Base-by-base conservation (phyloP, 2,113 vertebrate species). In the Halcyon malimbica region DNA sequence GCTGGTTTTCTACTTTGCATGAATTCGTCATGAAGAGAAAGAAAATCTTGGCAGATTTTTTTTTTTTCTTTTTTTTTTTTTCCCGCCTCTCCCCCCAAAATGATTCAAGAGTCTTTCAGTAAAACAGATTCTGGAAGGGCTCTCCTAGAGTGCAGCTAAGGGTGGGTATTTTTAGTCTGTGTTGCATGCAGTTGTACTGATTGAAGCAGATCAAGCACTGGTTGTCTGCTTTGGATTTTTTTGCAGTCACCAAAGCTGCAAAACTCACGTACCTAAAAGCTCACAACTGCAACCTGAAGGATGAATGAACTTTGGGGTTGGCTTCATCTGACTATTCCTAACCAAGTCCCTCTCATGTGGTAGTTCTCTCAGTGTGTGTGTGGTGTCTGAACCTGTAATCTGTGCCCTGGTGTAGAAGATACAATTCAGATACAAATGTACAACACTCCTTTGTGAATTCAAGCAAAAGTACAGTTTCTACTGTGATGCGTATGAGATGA, bases 31-130 rank as follows among this genome's bases (percentile, higher is more conserved):
- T 7, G 37, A 86, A 75, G 33, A 89, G 80, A 83, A 67, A 20
- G 3, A 67, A 88, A 77, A 81, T 67, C 10, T 62, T 77, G 44
- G 37, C 4, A 3, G 31, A 9, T 57, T n/a, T 62, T 62, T 25
- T 64, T 64, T 64, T 39, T n/a, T 8, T 10, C 11, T 19, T 33
- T 21, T 62, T 62, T 37, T 64, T 64, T 64, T 39, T n/a, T 13
- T 10, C 11, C 16, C 12, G 16, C 16, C n/a, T 13, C 57, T 6
- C 3, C 3, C 6, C 16, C 10, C 1, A 0, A 5, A 37, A 67
- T 5, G 37, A 67, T 75, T 51, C 7, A 16, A 33, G 57, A 37
- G 16, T 46, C 68, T 44, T 79, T 83, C 39, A 69, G 69, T 63
- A 50, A 76, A 76, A 5, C 63, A 13, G 0, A 56, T 90, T 41